These are phyloP conservation scores for Rafetus swinhoei DNA, from an alignment of 2,113 vertebrate species.

Conservation along the genomic window DNA sequence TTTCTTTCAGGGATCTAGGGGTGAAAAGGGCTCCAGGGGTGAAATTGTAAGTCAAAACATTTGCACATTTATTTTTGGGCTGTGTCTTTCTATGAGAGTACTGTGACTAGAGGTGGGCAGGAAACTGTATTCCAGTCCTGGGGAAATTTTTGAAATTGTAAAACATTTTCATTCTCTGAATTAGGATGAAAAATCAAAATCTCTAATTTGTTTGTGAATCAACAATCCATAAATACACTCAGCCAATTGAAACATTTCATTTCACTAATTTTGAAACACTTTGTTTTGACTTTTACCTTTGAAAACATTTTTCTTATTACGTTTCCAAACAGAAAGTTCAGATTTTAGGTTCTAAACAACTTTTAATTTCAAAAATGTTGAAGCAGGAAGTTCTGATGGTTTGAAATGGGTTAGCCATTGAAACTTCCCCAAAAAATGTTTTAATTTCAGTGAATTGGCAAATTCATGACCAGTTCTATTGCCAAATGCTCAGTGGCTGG, in stretches of 20 bases:
- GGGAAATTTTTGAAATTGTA: not conserved
- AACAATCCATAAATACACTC: not conserved
- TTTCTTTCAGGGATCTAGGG: constrained; percentile 86
- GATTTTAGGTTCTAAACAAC: not conserved
- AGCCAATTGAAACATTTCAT: not conserved
- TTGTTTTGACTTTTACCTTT: not conserved
- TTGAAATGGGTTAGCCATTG: not conserved
- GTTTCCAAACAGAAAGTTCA: not conserved
- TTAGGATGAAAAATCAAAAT: not conserved
- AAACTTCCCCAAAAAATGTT: not conserved
- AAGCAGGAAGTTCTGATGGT: not conserved
- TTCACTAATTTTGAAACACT: not conserved
- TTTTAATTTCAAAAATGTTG: not conserved
- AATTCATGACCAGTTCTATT: not conserved
- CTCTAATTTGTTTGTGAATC: not conserved
- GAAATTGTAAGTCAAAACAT: constrained; percentile 89
- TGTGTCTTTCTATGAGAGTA: not conserved
- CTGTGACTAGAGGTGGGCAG: not conserved
- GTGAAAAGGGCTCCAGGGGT: constrained; percentile 89
- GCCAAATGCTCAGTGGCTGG: not conserved
- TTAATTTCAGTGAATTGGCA: not conserved
- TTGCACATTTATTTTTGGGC: not conserved
- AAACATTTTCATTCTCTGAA: not conserved
- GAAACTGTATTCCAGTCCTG: not conserved
- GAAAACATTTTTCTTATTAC: not conserved